A percentile compares a stretch with the other conserved stretches of the same genome.
Conservation (phyloP, 2,888 invertebrate genomes). For the Anorthoa munda region DNA sequence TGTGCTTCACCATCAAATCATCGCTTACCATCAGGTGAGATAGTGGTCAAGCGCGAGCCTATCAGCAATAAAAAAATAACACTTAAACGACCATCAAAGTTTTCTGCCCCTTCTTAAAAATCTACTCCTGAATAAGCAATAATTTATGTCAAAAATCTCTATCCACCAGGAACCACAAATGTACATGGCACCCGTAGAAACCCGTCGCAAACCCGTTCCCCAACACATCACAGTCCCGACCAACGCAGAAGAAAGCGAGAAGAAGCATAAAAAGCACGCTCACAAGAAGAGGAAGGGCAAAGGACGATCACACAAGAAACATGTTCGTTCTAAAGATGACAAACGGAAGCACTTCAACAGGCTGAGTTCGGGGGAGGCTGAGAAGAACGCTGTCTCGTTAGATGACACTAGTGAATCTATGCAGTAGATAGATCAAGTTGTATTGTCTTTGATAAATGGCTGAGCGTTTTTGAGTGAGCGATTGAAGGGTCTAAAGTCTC, state of each 20-base stretch:
- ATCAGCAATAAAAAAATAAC: no score
- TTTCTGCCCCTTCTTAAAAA: no score
- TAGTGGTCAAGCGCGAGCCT: no score
- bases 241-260: slow-evolving; percentile 66
- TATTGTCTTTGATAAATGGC: slow-evolving; percentile 59
- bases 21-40: no score
- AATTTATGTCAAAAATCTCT: background rate
- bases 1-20: no score
- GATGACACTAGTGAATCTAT: slow-evolving; percentile 77
- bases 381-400: slow-evolving; percentile 77
- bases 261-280: slow-evolving; percentile 76
- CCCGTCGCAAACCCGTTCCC: slow-evolving; percentile 64
- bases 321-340: slow-evolving; percentile 72
- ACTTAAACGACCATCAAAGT: no score
- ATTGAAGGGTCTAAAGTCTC: background rate
- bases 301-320: slow-evolving; percentile 77
- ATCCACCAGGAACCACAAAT: slow-evolving; percentile 77
- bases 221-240: slow-evolving; percentile 55
- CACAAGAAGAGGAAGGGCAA: slow-evolving; percentile 75
- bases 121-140: no score
- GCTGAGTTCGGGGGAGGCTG: slow-evolving; percentile 75
- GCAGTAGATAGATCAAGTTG: background rate
- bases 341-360: slow-evolving; percentile 76
- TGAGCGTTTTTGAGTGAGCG: slow-evolving; percentile 32
- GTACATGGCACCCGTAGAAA: slow-evolving; percentile 85